Conservation (phyloP, 37 sponge, comb jelly and placozoan genomes). For the Spongilla lacustris region DNA sequence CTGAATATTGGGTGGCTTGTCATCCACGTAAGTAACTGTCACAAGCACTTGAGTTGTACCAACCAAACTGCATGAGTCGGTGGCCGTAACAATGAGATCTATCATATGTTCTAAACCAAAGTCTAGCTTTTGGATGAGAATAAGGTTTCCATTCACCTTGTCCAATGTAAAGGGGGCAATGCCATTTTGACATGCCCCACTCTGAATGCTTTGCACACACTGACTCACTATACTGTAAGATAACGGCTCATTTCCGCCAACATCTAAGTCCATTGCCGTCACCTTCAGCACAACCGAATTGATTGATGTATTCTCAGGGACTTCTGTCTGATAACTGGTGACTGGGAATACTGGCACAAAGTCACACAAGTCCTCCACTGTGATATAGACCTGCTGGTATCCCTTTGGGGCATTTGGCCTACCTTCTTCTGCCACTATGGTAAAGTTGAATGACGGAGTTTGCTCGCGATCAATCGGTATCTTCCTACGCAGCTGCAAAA, state of each 20-base stretch:
- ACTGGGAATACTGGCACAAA: background rate
- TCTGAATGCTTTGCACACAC: background rate
- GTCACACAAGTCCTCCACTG: background rate
- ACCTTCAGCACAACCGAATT: background rate
- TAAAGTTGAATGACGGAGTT: background rate
- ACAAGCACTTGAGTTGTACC: background rate
- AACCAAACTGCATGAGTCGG: background rate
- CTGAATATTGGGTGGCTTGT: background rate
- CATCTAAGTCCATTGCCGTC: background rate
- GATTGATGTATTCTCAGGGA: background rate
- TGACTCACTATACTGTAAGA: background rate
- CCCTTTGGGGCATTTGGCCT: background rate
- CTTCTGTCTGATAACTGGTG: background rate
- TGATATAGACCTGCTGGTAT: background rate
- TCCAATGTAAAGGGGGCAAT: background rate
- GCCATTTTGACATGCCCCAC: background rate
- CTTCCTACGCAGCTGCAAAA: background rate
- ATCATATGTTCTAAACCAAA: background rate
- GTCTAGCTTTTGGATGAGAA: background rate
- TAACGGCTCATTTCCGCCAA: background rate
- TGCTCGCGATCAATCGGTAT: background rate
- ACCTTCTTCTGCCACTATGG: background rate
- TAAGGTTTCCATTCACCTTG: background rate
- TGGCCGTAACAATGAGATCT: background rate
- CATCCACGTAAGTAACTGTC: background rate